Base-by-base conservation (phyloP, 2,888 invertebrate species). In the Isoperla grammatica region DNA sequence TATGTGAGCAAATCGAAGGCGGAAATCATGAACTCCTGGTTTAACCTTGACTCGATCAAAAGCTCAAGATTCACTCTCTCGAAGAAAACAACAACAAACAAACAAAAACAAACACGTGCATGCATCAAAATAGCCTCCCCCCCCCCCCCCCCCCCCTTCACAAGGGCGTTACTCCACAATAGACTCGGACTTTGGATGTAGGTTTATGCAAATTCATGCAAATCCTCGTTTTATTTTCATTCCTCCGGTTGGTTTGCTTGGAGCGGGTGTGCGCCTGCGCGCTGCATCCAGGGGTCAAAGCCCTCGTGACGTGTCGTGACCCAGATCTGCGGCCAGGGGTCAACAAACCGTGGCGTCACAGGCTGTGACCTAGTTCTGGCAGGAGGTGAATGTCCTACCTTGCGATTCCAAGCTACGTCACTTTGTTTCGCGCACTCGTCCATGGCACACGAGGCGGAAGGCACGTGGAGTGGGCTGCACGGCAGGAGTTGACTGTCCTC, bases 301-400 rank as follows among this genome's bases (percentile, higher is more conserved):
- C 4, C 53, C 39, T 17, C 39, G 40, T 53, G 53, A 53, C 53
- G 13, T n/a, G 37, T 53, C 53, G 19, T 53, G 53, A 53, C 53
- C 53, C n/a, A 53, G 39, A 37, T 53, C 39, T 17, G 5, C n/a
- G 20, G 11, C 11, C 22, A 29, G 29, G 29, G 29, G 29, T 29
- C 29, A 29, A 29, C 29, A 29, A 29, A 4, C 29, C 29, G 29
- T 29, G 29, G 29, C 39, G 40, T 53, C 37, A 53, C 53, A 20
- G 19, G 37, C 37, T 37, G 19, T 53, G 53, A 53, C 53, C 53
- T 13, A 53, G 39, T 53, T 53, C 39, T n/a, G 15, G 13, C 17
- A 23, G n/a, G 29, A 53, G 53, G 53, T 53, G 39, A 53, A 53
- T 53, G 53, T 37, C 35, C 53, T 19, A 19, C 53, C 53, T 53